A percentile compares a stretch with the other conserved stretches of the same genome.
Evolutionary conservation across 1,140 invertebrate genomes (phyloP).

Genomic region (Microplitis demolitor): DNA sequence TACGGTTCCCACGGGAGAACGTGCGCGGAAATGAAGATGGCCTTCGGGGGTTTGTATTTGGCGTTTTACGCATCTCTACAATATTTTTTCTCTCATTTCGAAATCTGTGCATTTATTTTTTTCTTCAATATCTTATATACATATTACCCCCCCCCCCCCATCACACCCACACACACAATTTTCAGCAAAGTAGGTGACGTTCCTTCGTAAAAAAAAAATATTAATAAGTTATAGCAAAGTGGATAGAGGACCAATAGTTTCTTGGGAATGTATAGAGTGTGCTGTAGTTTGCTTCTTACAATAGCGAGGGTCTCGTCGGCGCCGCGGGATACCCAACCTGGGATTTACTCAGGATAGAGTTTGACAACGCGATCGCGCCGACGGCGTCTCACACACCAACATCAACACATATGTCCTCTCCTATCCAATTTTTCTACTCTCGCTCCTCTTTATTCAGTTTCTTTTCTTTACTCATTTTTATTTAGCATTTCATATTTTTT

Average conservation of each 20-base stretch:
- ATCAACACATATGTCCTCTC: background rate
- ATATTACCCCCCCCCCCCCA: no score
- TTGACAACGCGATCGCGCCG: conserved; percentile 56
- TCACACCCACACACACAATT: no score
- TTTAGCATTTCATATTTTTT: no score
- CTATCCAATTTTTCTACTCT: background rate
- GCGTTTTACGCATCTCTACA: no score
- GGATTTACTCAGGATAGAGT: conserved; percentile 56
- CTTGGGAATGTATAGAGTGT: conserved; percentile 45
- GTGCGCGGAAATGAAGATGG: no score
- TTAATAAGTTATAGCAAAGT: conserved; percentile 58
- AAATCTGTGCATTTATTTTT: no score
- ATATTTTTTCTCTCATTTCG: no score
- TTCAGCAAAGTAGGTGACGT: conserved; percentile 6
- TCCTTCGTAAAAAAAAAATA: conserved; percentile 37
- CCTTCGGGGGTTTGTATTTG: no score
- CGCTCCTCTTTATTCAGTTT: conserved; percentile 1
- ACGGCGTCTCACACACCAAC: conserved; percentile 17
- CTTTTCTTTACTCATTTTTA: conserved; percentile 3
- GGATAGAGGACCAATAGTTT: conserved; percentile 46
- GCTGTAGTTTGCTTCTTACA: conserved; percentile 36
- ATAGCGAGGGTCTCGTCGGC: conserved; percentile 47
- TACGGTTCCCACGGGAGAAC: background rate
- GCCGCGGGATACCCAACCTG: conserved; percentile 46
- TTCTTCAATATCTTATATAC: no score